Evolutionary conservation across 2,888 invertebrate species (phyloP).

Genomic region (Alitta virens): DNA sequence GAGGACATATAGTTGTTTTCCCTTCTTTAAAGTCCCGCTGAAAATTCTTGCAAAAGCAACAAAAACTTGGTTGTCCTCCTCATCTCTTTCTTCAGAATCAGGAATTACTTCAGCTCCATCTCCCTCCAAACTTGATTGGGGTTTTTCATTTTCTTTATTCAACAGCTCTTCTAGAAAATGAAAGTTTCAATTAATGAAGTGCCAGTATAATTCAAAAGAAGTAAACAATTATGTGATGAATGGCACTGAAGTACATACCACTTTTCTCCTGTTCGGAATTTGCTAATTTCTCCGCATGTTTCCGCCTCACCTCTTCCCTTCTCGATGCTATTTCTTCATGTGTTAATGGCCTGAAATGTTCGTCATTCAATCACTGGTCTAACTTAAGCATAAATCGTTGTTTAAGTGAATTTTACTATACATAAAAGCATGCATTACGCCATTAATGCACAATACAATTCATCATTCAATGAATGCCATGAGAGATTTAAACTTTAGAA

Average conservation of each 20-base stretch:
- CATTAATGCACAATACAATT: no score
- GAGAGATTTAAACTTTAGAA: no score
- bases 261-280: neutral
- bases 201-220: no score
- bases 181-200: no score
- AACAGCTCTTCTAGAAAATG: neutral
- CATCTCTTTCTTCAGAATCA: constrained; percentile 18
- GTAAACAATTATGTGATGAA: no score
- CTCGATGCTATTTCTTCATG: constrained; percentile 71
- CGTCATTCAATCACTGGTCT: no score
- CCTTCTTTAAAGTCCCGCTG: constrained; percentile 77
- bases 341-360: constrained; percentile 68
- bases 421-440: no score
- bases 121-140: neutral
- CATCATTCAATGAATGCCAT: no score
- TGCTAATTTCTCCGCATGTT: constrained; percentile 63
- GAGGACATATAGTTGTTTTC: constrained; percentile 77
- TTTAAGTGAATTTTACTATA: no score
- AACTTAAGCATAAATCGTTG: no score
- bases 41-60: constrained; percentile 91
- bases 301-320: constrained; percentile 68
- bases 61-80: constrained; percentile 62
- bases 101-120: neutral
- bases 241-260: no score
- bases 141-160: neutral